These are phyloP conservation scores for Crambe crambe DNA, from an alignment of 37 sponge, comb jelly and placozoan species.

Conservation along the genomic window DNA sequence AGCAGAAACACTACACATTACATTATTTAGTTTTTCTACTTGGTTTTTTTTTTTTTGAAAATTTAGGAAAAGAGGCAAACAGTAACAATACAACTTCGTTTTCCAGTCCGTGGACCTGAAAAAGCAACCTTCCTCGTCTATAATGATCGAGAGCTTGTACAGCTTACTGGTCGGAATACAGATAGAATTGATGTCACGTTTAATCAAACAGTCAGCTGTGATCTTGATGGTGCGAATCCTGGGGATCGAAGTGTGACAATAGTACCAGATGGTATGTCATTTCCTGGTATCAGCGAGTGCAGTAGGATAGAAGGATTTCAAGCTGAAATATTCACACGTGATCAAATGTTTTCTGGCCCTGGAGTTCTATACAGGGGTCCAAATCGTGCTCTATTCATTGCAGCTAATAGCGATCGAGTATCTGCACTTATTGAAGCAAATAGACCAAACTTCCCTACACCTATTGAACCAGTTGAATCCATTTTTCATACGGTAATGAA, in stretches of 20 bases:
- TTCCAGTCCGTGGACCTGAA: background rate
- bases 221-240: background rate
- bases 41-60: too few species aligned
- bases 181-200: background rate
- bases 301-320: background rate
- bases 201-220: background rate
- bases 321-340: too few species aligned
- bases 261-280: too few species aligned
- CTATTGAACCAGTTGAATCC: background rate
- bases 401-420: background rate
- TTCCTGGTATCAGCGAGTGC: background rate
- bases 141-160: background rate
- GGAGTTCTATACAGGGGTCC: background rate
- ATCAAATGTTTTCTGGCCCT: background rate
- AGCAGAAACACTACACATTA: too few species aligned
- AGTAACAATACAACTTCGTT: background rate
- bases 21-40: too few species aligned
- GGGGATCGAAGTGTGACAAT: too few species aligned
- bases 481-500: background rate
- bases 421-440: background rate
- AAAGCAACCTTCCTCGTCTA: background rate
- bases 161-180: background rate
- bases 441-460: background rate
- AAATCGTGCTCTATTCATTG: background rate
- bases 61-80: constrained; percentile 3